A percentile compares a stretch with the other conserved stretches of the same genome.
These are phyloP conservation scores for Sesamia inferens DNA, from an alignment of 2,888 invertebrate species.

Conservation along the genomic window DNA sequence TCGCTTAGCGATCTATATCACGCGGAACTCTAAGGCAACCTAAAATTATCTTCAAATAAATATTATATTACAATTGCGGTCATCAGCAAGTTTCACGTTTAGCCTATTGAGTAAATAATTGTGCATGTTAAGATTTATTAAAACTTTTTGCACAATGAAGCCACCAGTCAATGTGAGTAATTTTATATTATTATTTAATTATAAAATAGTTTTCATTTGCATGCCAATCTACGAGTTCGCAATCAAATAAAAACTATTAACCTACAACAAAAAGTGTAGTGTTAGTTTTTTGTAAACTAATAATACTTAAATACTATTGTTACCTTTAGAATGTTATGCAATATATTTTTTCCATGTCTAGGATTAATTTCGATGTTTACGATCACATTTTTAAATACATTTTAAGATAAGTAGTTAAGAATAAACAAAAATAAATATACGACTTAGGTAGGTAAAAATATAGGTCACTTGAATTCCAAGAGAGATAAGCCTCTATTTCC, in stretches of 20 bases:
- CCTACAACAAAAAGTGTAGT: not conserved
- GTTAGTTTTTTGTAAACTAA: not conserved
- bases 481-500: not conserved
- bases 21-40: conserved; percentile 60
- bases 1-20: conserved; percentile 68
- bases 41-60: conserved; percentile 41
- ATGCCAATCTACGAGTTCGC: conserved; percentile 10
- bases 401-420: not conserved
- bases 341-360: conserved; percentile 4
- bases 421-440: not conserved
- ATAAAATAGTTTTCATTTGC: conserved; percentile 2
- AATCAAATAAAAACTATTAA: not conserved
- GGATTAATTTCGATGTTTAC: too few relatives aligned
- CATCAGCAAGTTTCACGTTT: conserved; percentile 20
- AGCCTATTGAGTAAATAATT: conserved; percentile 17
- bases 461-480: not conserved
- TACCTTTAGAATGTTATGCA: not conserved
- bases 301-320: not conserved
- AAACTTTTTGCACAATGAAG: conserved; percentile 84
- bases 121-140: conserved; percentile 82
- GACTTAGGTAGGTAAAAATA: not conserved
- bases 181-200: conserved; percentile 30
- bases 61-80: conserved; percentile 21
- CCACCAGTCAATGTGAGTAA: conserved; percentile 86
- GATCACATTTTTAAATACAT: not conserved